phyloP scores from a whole-genome alignment of 2,797 vertebrate genomes.

The Choloepus didactylus region DNA sequence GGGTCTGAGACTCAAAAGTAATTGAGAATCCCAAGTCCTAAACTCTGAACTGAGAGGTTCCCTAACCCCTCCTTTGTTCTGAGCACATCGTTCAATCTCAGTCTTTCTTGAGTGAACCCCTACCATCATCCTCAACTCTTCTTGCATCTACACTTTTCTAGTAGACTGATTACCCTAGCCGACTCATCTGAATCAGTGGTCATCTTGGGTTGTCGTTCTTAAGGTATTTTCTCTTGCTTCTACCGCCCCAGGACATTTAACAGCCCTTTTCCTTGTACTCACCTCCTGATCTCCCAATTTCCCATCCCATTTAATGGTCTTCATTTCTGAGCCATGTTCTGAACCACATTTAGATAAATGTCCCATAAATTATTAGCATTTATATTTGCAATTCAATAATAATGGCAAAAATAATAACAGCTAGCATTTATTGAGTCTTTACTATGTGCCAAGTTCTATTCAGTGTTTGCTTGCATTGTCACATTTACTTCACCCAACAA shows the following conservation, averaged over 20 bases:
- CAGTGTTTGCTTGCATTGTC: background rate
- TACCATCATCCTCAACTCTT: background rate
- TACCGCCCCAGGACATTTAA: background rate
- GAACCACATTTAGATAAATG: background rate
- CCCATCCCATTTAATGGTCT: background rate
- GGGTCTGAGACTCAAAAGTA: background rate
- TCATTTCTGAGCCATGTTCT: background rate
- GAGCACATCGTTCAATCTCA: background rate
- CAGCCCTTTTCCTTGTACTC: background rate
- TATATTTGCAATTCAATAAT: conserved; percentile 33
- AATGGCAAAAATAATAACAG: background rate
- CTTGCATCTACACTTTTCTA: background rate
- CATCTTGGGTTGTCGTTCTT: background rate
- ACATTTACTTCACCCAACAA: background rate
- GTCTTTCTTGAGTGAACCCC: background rate
- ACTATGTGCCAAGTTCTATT: background rate
- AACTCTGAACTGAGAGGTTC: background rate
- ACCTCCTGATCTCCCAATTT: background rate
- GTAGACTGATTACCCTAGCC: background rate
- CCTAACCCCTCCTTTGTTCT: background rate
- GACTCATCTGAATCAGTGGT: background rate
- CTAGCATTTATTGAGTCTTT: background rate
- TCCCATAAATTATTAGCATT: background rate
- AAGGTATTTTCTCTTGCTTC: background rate
- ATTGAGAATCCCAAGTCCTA: background rate